Conservation (phyloP, 2,113 vertebrate genomes). For the Carollia perspicillata region DNA sequence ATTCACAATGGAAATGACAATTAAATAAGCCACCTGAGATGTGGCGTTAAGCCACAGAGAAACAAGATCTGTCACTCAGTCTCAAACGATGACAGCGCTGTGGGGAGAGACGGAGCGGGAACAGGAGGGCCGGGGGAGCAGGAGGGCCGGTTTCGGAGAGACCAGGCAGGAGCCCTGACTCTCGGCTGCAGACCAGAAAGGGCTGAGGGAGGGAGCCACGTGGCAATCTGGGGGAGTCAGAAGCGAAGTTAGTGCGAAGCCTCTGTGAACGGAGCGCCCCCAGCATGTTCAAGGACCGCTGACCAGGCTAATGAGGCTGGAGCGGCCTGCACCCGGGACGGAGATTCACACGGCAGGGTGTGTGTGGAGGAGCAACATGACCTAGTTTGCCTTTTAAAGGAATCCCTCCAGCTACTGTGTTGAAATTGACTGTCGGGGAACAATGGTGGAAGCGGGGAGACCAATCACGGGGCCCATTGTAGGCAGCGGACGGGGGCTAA, state of each 20-base stretch:
- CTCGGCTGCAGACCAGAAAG: neutral
- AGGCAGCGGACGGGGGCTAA: neutral
- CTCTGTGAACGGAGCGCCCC: neutral
- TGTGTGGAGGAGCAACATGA: neutral
- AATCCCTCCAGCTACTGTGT: neutral
- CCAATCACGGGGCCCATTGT: no score
- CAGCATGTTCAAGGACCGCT: neutral
- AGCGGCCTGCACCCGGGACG: neutral
- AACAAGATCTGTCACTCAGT: neutral
- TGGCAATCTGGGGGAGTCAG: no score
- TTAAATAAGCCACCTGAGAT: neutral
- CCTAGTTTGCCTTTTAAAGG: neutral
- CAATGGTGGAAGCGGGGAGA: neutral
- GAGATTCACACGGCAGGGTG: neutral
- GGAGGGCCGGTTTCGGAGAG: neutral
- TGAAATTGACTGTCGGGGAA: neutral
- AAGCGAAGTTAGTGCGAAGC: neutral
- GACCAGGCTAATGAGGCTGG: neutral
- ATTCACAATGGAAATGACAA: slow-evolving; percentile 32
- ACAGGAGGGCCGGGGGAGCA: accelerated
- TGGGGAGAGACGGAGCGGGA: neutral
- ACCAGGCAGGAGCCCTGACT: neutral
- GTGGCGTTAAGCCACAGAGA: neutral
- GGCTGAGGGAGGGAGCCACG: neutral
- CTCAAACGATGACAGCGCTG: no score